Evolutionary conservation across 1,140 invertebrate genomes (phyloP).

Genomic region (Cecropterus lyciades): DNA sequence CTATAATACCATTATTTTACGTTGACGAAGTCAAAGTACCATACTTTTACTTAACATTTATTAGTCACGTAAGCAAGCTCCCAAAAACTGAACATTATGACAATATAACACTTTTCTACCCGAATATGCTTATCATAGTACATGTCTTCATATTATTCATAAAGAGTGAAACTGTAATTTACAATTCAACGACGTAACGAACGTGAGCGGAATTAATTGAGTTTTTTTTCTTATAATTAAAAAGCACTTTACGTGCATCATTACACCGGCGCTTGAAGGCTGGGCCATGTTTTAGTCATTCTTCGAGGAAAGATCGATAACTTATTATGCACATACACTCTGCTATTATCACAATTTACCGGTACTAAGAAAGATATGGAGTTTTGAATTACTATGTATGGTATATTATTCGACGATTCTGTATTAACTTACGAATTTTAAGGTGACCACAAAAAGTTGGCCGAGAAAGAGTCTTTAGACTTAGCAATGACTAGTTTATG

Average conservation of each 20-base stretch:
- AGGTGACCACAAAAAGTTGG: too few species aligned
- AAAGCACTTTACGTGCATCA: slow-evolving; percentile 30
- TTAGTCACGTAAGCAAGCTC: not conserved
- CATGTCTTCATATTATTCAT: slow-evolving; percentile 28
- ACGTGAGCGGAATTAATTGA: slow-evolving; percentile 31
- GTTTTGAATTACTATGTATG: too few species aligned
- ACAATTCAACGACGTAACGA: slow-evolving; percentile 31
- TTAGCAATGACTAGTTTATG: too few species aligned
- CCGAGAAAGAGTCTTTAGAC: too few species aligned
- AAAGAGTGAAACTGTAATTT: slow-evolving; percentile 33
- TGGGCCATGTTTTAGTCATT: not conserved
- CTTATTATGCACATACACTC: not conserved
- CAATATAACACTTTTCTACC: not conserved
- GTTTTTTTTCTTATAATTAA: slow-evolving; percentile 33
- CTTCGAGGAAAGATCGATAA: not conserved
- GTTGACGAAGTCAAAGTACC: too few species aligned
- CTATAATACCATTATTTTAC: too few species aligned
- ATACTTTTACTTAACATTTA: too few species aligned
- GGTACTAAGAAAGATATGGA: too few species aligned
- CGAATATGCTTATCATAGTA: slow-evolving; percentile 6
- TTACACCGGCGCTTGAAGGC: slow-evolving; percentile 11
- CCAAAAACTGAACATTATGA: too few species aligned
- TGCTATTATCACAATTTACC: too few species aligned
- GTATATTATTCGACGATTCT: too few species aligned
- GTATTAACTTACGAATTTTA: too few species aligned